Conservation (phyloP, 2,797 vertebrate species). For the Graptemys geographica region DNA sequence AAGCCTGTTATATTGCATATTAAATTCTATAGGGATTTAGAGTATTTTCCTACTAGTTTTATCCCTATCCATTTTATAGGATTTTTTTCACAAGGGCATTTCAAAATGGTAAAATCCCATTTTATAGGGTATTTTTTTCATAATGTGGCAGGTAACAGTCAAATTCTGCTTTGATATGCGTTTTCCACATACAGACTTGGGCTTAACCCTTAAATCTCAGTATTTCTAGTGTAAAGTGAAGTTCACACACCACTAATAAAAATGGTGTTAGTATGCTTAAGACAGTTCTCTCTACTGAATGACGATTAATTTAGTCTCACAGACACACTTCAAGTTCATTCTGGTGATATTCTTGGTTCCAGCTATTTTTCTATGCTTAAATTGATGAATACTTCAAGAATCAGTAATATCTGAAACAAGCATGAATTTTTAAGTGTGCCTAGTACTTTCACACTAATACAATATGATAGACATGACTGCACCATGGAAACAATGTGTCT, state of each 20-base stretch:
- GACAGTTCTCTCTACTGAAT: neutral
- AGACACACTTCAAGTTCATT: neutral
- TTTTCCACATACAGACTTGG: neutral
- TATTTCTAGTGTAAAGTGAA: neutral
- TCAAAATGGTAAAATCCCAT: no score
- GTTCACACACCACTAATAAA: neutral
- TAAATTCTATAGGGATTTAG: neutral
- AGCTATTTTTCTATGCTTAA: neutral
- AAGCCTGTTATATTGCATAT: no score
- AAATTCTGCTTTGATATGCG: neutral
- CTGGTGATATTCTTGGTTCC: neutral
- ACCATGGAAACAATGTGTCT: neutral
- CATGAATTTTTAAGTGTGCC: neutral
- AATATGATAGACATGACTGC: neutral
- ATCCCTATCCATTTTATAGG: neutral
- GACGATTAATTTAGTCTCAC: fast-evolving
- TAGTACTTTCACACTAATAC: neutral
- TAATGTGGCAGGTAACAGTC: neutral
- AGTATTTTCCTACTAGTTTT: neutral
- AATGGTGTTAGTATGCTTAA: no score
- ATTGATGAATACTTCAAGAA: neutral
- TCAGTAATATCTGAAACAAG: neutral
- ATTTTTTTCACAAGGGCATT: neutral
- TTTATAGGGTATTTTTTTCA: neutral
- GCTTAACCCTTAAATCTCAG: neutral